Evolutionary conservation across 2,797 vertebrate genomes (phyloP).

Genomic region (Macropus fuliginosus): DNA sequence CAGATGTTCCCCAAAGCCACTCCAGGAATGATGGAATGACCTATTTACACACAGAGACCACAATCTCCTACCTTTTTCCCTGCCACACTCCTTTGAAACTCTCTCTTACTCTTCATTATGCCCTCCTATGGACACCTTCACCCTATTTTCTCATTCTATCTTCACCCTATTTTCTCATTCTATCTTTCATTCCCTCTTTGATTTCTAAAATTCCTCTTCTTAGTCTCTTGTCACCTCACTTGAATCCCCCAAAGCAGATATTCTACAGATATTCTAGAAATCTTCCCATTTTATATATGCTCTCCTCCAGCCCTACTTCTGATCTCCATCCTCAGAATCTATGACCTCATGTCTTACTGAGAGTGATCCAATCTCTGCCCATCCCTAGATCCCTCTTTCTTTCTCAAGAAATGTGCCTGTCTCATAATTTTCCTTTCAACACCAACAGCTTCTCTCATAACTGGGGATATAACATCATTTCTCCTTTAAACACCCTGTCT

Average conservation of each 20-base stretch:
- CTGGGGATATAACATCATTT: neutral
- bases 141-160: neutral
- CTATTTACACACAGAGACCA: neutral
- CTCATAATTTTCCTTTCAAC: neutral
- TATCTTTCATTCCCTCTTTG: neutral
- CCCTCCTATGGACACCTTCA: neutral
- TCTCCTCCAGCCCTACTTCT: neutral
- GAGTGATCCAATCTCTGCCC: neutral
- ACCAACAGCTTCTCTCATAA: neutral
- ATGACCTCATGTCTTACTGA: neutral
- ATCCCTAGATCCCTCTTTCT: neutral
- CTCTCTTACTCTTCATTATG: neutral
- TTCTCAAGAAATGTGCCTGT: neutral
- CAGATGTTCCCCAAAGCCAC: slow-evolving; percentile 72
- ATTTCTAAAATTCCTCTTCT: neutral
- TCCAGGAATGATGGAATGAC: slow-evolving; percentile 65
- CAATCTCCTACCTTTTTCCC: neutral
- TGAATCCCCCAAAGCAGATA: neutral
- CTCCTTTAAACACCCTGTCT: neutral
- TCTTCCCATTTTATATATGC: neutral
- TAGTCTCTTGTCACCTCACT: neutral
- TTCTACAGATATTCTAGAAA: neutral
- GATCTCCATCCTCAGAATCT: neutral
- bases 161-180: neutral
- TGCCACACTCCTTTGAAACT: neutral